A percentile compares a stretch with the other conserved stretches of the same genome.
These are phyloP conservation scores for Rhinogobius similis DNA, from an alignment of 2,113 vertebrate genomes.

Conservation along the genomic window DNA sequence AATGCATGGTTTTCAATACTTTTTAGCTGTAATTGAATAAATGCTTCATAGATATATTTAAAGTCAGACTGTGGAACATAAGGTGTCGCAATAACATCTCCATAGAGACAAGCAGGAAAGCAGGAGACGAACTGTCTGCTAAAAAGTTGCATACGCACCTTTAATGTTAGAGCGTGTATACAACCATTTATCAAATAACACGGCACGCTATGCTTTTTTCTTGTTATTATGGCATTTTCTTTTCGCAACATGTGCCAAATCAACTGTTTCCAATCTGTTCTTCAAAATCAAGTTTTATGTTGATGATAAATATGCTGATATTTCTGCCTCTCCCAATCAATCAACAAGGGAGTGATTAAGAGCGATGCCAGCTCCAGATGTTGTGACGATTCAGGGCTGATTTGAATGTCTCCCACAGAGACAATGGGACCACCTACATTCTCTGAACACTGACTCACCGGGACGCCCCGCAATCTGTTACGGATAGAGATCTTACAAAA, in stretches of 20 bases:
- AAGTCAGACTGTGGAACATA: no score
- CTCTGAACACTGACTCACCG: not conserved
- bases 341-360: slow-evolving; percentile 1
- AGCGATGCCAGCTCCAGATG: not conserved
- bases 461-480: not conserved
- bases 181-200: no score
- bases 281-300: not conserved
- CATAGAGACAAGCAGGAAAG: no score
- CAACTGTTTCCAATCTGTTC: not conserved
- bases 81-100: no score
- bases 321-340: not conserved
- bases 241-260: not conserved
- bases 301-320: not conserved
- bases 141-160: no score
- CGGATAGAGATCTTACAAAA: not conserved
- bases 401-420: not conserved
- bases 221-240: not conserved
- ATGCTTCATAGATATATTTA: no score
- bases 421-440: not conserved
- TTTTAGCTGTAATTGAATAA: not conserved
- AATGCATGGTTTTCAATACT: not conserved
- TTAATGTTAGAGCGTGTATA: no score
- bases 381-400: not conserved
- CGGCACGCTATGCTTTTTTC: no score
- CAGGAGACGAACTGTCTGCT: no score